A percentile compares a stretch with the other conserved stretches of the same genome.
Evolutionary conservation across 2,113 vertebrate genomes (phyloP).

Genomic region (Leptocoma aspasia): DNA sequence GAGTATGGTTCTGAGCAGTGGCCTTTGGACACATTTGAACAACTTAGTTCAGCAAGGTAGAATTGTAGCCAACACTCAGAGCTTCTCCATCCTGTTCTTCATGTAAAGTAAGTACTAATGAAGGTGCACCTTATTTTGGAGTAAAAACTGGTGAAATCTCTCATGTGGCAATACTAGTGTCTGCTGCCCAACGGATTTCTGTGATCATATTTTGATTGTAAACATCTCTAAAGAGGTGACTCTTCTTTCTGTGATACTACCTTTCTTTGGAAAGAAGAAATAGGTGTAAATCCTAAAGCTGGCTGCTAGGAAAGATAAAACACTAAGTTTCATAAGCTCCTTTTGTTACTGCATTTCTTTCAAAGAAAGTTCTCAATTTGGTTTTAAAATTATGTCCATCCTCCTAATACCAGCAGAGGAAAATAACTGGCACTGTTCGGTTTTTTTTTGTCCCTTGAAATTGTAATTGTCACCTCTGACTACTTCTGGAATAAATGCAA

Average conservation of each 20-base stretch:
- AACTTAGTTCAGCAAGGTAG: background rate
- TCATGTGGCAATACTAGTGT: background rate
- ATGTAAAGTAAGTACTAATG: background rate
- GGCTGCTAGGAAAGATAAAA: background rate
- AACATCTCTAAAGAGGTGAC: background rate
- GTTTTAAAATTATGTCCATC: background rate
- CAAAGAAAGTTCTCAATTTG: background rate
- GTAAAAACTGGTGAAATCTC: background rate
- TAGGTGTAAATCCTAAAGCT: background rate
- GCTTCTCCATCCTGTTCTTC: background rate
- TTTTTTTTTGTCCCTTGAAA: background rate
- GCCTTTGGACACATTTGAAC: background rate
- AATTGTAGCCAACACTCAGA: background rate
- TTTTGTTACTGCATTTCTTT: background rate
- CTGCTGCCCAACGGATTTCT: background rate
- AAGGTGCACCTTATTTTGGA: background rate
- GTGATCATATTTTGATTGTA: background rate
- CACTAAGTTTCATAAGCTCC: background rate
- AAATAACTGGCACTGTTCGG: background rate
- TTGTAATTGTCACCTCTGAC: background rate
- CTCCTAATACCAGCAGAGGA: background rate
- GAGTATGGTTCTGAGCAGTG: constrained; percentile 28
- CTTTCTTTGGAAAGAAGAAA: background rate
- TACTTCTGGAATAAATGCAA: background rate
- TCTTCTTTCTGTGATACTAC: background rate